Base-by-base conservation (phyloP, 92 coral and sea anemone species). In the Galaxea fascicularis region DNA sequence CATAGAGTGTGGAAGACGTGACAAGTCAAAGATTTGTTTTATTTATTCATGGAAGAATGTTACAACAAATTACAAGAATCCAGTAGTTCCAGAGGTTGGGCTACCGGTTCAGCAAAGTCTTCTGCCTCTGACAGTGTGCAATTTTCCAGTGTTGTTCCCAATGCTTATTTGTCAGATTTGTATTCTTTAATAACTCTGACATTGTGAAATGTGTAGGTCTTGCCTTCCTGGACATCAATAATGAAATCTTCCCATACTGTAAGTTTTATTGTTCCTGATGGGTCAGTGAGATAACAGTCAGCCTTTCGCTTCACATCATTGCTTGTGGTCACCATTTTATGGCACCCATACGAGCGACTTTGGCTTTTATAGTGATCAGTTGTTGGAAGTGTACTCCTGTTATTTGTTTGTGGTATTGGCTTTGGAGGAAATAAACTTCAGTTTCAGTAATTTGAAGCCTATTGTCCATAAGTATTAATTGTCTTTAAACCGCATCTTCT, bases 361-460 rank as follows among this genome's bases (percentile, higher is more conserved):
- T 86, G 31, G 85, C 90, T 54, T 72, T 68, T 59, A 86, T 59
- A 68, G 84, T 78, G 69, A 86, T 46, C 51, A 79, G 90, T 65
- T 86, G 90, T 52, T 86, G 90, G 31, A 60, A 64, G 82, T 84
- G 88, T 51, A 74, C 88, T 74, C 82, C 88, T 84, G 88, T 65
- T 84, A 44, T 84, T 84, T 84, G 88, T 75, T n/a, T 49, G 66
- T 75, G 82, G 88, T 54, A 82, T 82, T 67, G 86, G 82, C 68
- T 84, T 75, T 77, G 82, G 74, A 58, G 83, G 66, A 65, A 84
- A 84, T 58, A 28, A 49, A 64, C 83, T 64, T 84, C 49, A 58
- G 83, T 65, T 56, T 45, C 88, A 53, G 51, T 82, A 75, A 58
- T 62, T 84, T 75, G 47, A 57, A 76, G 59, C 58, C 29, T 84